A percentile compares a stretch with the other conserved stretches of the same genome.
Conservation (phyloP, 2,113 vertebrate species). For the Chaenogobius annularis region DNA sequence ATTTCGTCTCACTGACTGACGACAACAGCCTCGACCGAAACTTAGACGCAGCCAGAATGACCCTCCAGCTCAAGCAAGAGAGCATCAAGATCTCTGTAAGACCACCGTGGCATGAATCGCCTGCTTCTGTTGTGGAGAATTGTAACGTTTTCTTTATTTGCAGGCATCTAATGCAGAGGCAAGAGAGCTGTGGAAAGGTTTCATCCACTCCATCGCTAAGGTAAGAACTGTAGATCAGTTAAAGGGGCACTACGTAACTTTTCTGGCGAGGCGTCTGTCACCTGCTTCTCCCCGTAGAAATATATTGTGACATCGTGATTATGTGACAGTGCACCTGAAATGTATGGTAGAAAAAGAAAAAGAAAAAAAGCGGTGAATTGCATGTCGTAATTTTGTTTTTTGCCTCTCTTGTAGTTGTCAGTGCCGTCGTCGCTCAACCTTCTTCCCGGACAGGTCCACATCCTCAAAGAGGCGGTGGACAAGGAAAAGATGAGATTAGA, state of each 20-base stretch:
- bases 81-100: slow-evolving; percentile 78
- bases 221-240: slow-evolving; percentile 54
- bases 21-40: slow-evolving; percentile 61
- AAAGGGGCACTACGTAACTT: background rate
- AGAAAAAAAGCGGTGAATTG: background rate
- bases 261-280: background rate
- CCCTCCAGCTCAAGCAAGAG: slow-evolving; percentile 58
- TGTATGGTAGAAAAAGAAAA: too few relatives aligned
- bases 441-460: slow-evolving; percentile 83
- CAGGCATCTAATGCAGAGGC: slow-evolving; percentile 79
- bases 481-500: slow-evolving; percentile 68
- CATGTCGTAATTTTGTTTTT: background rate
- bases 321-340: too few relatives aligned
- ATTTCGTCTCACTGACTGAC: slow-evolving; percentile 70
- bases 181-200: slow-evolving; percentile 86
- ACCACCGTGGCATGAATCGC: background rate
- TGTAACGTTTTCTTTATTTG: background rate
- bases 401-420: slow-evolving; percentile 65
- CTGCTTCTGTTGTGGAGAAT: background rate
- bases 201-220: slow-evolving; percentile 78
- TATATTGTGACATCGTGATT: background rate
- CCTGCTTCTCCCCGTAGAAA: background rate
- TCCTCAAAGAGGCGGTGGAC: slow-evolving; percentile 74
- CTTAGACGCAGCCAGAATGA: slow-evolving; percentile 56
- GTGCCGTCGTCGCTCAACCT: slow-evolving; percentile 77